phyloP scores from a whole-genome alignment of 2,888 invertebrate species.

The Asteroscopus sphinx region DNA sequence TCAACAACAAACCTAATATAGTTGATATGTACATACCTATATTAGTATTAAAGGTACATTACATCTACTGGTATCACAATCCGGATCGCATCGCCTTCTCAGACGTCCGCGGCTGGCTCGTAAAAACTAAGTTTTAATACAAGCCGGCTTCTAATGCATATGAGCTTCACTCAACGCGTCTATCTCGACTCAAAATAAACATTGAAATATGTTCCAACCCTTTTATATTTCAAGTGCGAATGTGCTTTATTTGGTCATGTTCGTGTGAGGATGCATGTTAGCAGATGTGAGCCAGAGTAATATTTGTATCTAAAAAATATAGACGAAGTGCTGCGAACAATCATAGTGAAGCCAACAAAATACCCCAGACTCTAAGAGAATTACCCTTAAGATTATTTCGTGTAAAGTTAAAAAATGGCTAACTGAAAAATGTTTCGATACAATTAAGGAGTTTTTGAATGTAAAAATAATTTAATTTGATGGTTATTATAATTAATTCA shows the following conservation, averaged over 20 bases:
- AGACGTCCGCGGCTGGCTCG: conserved; percentile 35
- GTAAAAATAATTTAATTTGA: too few relatives aligned
- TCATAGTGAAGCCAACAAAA: too few relatives aligned
- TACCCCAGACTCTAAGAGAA: too few relatives aligned
- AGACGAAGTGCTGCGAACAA: too few relatives aligned
- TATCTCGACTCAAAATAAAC: conserved; percentile 27
- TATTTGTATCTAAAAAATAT: too few relatives aligned
- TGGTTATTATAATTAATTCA: too few relatives aligned
- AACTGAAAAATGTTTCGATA: too few relatives aligned
- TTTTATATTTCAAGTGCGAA: conserved; percentile 9
- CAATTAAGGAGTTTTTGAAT: too few relatives aligned
- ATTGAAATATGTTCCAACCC: conserved; percentile 17
- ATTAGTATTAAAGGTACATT: conserved; percentile 32
- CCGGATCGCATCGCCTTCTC: conserved; percentile 29
- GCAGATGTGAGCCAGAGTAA: too few relatives aligned
- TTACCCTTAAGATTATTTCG: too few relatives aligned
- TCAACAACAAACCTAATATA: not conserved
- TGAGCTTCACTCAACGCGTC: conserved; percentile 35
- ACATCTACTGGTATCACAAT: conserved; percentile 26
- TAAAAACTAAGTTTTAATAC: conserved; percentile 53
- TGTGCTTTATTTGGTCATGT: not conserved
- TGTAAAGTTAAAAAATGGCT: too few relatives aligned
- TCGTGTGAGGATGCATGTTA: not conserved
- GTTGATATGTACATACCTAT: conserved; percentile 7
- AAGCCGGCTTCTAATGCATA: conserved; percentile 35